Conservation (phyloP, 2,797 vertebrate species). For the Malacoraja senta region DNA sequence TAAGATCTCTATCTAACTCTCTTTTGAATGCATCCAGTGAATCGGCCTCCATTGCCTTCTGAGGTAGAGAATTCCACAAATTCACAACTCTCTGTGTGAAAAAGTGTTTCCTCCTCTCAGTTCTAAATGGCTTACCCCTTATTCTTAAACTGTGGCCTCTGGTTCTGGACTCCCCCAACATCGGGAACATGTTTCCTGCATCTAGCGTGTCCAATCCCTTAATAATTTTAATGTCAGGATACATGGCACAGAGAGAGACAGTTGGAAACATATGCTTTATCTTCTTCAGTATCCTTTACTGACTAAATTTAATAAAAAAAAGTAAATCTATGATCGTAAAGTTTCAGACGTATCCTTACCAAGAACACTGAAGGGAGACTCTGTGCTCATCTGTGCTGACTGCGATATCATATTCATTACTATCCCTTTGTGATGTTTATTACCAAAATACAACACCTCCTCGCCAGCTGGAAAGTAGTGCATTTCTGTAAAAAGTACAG, state of each 20-base stretch:
- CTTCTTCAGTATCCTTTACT: neutral
- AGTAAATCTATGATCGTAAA: neutral
- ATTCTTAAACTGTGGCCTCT: no score
- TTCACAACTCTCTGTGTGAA: no score
- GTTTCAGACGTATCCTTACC: neutral
- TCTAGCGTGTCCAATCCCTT: neutral
- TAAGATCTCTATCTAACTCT: no score
- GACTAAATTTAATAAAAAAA: neutral
- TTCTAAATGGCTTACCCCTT: no score
- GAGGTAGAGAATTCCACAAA: no score
- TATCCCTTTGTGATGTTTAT: neutral
- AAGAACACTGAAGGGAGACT: neutral
- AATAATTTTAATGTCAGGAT: neutral
- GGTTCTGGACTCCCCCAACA: no score
- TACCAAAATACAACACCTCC: neutral
- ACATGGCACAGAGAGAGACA: neutral
- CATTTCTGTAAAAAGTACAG: constrained; percentile 14
- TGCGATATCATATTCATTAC: neutral
- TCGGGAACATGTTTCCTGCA: no score
- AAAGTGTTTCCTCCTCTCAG: no score
- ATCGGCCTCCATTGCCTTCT: no score
- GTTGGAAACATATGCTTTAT: neutral
- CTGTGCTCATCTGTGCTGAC: constrained; percentile 13
- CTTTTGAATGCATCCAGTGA: no score
- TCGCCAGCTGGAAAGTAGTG: neutral